Evolutionary conservation across 2,888 invertebrate genomes (phyloP), one percentile per base, ranked within the genome.

Genomic region (Drosophila yooni): DNA sequence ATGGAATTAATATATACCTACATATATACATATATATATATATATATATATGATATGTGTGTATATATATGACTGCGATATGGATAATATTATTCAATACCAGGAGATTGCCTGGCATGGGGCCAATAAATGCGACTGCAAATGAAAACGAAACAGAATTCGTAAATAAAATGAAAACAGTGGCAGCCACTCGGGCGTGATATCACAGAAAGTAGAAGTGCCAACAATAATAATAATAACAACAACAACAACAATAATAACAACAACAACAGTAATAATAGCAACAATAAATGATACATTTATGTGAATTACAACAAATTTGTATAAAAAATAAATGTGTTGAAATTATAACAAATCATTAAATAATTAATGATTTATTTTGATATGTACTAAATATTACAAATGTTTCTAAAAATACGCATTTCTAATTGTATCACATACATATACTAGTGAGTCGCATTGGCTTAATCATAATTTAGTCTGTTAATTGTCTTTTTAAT

Each of bases 71-170:
- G n/a, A 46, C 43, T 65, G 63, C 70, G 79, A 76, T 88, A 80
- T 85, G 89, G 82, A 89, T 65, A 87, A 89, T 65, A 87, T 87
- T 89, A 82, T 89, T 87, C 75, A 82, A 76, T 69, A 69, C 53
- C 52, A 67, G 76, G 68, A 83, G 74, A 74, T 77, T 79, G 88
- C 90, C 82, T 87, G 87, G 87, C 87, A 81, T 64, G 88, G 62
- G 68, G 81, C 87, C 87, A 87, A 87, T 89, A 81, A 87, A 89
- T 73, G 80, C 66, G 77, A 76, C 64, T 76, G 82, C 80, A 81
- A 85, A 89, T 74, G 76, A 79, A 77, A 85, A 76, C 70, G 74
- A 68, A 74, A 68, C 61, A 77, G 48, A 70, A 65, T 67, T 67
- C 67, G 59, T 59, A 60, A 66, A 69, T 65, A 64, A 61, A 72